Percentiles rank a stretch among this genome's conserved stretches.
These are phyloP conservation scores for Cephus sareptanus DNA, from an alignment of 2,888 invertebrate species.

Conservation along the genomic window DNA sequence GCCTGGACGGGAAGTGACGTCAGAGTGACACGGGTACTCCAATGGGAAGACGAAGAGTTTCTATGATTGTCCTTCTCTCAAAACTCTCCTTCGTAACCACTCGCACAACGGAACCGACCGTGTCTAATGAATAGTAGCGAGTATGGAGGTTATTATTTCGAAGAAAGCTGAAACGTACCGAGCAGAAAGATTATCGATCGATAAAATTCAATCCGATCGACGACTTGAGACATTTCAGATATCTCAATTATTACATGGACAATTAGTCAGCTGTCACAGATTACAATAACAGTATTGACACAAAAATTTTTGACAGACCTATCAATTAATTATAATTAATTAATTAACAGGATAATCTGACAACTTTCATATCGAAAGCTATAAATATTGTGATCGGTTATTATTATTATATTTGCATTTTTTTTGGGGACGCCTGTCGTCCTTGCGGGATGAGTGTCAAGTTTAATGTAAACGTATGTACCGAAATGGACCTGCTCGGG, in stretches of 20 bases:
- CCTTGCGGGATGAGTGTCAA: background rate
- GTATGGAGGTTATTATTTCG: background rate
- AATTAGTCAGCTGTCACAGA: background rate
- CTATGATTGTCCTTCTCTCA: background rate
- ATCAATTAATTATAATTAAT: background rate
- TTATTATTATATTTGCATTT: background rate
- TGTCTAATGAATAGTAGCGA: background rate
- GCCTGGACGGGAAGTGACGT: background rate
- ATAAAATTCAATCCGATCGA: background rate
- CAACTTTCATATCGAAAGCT: background rate
- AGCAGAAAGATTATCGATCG: background rate
- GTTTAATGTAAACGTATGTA: background rate
- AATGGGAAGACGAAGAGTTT: background rate
- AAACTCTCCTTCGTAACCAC: background rate
- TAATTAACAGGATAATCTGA: background rate
- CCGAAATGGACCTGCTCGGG: background rate
- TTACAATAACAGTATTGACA: background rate
- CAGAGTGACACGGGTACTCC: background rate
- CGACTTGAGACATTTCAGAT: background rate
- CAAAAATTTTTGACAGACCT: background rate
- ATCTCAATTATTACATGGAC: background rate
- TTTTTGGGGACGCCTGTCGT: background rate
- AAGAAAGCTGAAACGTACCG: background rate
- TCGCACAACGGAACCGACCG: background rate
- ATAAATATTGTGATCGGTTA: background rate